Percentiles rank a stretch among this genome's conserved stretches.
These are phyloP conservation scores for Laspeyria flexula DNA, from an alignment of 2,888 invertebrate species.

Conservation along the genomic window DNA sequence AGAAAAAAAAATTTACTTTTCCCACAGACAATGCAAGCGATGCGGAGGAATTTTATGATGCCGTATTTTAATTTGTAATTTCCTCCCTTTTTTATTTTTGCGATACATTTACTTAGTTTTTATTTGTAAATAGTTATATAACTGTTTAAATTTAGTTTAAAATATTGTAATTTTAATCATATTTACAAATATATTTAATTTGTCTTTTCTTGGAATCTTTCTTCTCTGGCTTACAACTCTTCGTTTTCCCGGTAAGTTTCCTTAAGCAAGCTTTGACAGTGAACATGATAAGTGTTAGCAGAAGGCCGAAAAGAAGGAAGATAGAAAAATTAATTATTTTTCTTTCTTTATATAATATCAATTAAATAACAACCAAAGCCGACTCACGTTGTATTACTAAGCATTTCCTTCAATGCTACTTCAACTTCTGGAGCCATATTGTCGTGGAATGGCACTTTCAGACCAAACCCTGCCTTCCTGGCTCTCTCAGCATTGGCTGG, in stretches of 20 bases:
- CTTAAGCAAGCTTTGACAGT: constrained; percentile 5
- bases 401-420: constrained; percentile 50
- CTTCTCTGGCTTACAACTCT: not conserved
- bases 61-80: no score
- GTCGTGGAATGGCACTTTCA: constrained; percentile 42
- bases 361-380: not conserved
- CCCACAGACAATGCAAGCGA: no score
- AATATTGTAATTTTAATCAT: no score
- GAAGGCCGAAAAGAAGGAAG: no score
- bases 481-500: constrained; percentile 57
- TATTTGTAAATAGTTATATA: no score
- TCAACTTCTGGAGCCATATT: constrained; percentile 50
- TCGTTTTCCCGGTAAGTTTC: constrained; percentile 6
- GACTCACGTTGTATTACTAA: constrained; percentile 54
- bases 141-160: no score
- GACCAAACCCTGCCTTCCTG: constrained; percentile 51
- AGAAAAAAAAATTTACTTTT: no score
- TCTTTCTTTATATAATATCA: no score
- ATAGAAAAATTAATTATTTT: no score
- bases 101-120: no score
- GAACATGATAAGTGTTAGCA: constrained; percentile 3
- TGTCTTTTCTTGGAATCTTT: constrained; percentile 11
- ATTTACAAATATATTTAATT: constrained; percentile 16
- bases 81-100: no score
- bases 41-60: no score